Evolutionary conservation across 1,140 invertebrate species (phyloP), one percentile per base, ranked within the genome.

Genomic region (Brachionus plicatilis): DNA sequence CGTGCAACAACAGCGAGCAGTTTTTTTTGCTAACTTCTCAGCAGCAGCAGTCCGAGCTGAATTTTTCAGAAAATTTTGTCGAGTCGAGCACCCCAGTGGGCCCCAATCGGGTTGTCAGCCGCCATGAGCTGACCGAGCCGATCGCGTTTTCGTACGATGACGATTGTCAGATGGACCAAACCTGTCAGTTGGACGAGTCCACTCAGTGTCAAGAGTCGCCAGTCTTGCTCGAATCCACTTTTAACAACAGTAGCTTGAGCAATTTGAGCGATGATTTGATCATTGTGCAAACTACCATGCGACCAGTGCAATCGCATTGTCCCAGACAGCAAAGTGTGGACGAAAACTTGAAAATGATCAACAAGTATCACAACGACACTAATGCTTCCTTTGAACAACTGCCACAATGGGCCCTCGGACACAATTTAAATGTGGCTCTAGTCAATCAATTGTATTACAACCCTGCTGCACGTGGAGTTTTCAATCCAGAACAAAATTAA

Each of bases 251-350:
- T 17, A 82, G 79, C 27, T 82, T 60, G 17, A 82, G 79, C 17
- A 82, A 82, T 17, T 68, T 82, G 8, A 82, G 79, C 12, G 79
- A 82, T 68, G 79, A 82, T 68, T 29, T 82, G 41, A 82, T 82
- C 8, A 82, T 82, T 82, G 7, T 82, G 17, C 79, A 82, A 82
- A 82, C 53, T 60, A 68, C 79, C 4, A 50, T n/a, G 4, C 20
- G 50, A 41, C 53, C 79, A 3, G 6, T 4, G n/a, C 37, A 68
- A 60, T 17, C 47, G 24, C 20, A 9, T 3, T 12, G 1, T 3
- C 20, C 8, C 37, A 41, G 8, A 41, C 20, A 14, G 14, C n/a
- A 53, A 56, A 80, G 20, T n/a, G 33, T 6, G 17, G 79, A 82
- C 29, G 24, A 27, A 3, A 82, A 82, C 29, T 24, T 82, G 11